phyloP scores from a whole-genome alignment of 64 coral and sea anemone species.

The Platygyra sinensis region DNA sequence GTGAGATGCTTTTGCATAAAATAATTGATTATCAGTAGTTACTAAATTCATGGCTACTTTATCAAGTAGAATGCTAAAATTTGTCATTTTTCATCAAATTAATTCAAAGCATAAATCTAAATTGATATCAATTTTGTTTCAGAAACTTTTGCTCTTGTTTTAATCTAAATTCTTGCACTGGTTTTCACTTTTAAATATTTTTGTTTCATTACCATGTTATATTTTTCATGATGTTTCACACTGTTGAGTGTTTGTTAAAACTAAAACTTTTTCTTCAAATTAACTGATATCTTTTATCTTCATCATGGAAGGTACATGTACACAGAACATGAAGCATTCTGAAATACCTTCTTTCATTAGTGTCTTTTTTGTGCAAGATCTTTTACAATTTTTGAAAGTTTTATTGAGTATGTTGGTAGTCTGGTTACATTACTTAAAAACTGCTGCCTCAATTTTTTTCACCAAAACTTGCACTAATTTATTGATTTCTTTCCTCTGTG shows the following conservation, averaged over 20 bases:
- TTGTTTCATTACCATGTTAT: background rate
- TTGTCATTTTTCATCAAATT: background rate
- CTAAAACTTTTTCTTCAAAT: background rate
- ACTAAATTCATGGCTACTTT: background rate
- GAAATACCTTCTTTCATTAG: background rate
- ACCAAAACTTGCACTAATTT: background rate
- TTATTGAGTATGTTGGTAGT: background rate
- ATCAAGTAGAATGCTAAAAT: background rate
- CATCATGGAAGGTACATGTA: background rate
- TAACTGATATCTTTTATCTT: background rate
- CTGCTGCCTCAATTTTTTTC: background rate
- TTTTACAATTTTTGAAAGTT: no score
- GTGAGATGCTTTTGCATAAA: background rate
- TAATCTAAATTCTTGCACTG: background rate
- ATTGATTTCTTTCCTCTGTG: background rate
- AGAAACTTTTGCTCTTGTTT: background rate
- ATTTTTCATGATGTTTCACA: background rate
- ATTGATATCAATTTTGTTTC: background rate
- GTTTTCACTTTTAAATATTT: background rate
- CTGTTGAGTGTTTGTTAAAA: background rate
- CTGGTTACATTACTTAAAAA: background rate
- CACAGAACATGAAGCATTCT: background rate
- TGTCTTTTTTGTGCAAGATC: background rate
- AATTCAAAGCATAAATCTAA: background rate
- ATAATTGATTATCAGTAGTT: background rate